phyloP scores from a whole-genome alignment of 2,888 invertebrate genomes.

The Orthonevra nobilis region DNA sequence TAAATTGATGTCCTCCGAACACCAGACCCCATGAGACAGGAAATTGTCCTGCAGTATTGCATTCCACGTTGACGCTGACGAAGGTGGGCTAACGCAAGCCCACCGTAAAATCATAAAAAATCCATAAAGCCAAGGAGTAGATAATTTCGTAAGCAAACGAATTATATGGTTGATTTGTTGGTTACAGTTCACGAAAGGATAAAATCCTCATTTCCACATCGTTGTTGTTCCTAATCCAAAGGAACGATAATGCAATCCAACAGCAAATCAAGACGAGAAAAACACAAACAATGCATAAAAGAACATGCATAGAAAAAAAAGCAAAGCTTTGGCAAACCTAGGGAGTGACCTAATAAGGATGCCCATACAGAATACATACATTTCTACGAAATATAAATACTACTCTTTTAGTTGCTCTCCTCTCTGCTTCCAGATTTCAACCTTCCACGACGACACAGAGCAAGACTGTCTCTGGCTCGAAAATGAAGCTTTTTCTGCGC shows the following conservation, averaged over 20 bases:
- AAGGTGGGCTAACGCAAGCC: too few relatives aligned
- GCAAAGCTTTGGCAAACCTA: constrained; percentile 45
- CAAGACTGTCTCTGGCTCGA: background rate
- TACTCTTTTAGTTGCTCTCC: background rate
- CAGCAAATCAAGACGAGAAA: constrained; percentile 1
- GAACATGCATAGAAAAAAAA: constrained; percentile 15
- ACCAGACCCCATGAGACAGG: too few relatives aligned
- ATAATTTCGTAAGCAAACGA: constrained; percentile 9
- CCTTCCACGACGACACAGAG: background rate
- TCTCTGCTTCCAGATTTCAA: constrained; percentile 13
- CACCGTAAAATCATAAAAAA: constrained; percentile 18
- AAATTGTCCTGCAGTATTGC: constrained; percentile 33
- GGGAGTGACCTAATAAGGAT: constrained; percentile 68
- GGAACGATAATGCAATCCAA: constrained; percentile 50
- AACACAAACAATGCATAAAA: constrained; percentile 38
- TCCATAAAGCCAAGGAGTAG: constrained; percentile 8
- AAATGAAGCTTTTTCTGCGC: constrained; percentile 14
- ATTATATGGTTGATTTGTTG: constrained; percentile 22
- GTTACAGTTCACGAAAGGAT: constrained; percentile 32
- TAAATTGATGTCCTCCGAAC: constrained; percentile 46
- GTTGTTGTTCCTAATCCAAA: constrained; percentile 39
- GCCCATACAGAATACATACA: constrained; percentile 20
- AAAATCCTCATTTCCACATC: constrained; percentile 3
- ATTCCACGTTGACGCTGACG: too few relatives aligned
- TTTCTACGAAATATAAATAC: too few relatives aligned